phyloP scores from a whole-genome alignment of 2,113 vertebrate species.

The Anhinga anhinga region DNA sequence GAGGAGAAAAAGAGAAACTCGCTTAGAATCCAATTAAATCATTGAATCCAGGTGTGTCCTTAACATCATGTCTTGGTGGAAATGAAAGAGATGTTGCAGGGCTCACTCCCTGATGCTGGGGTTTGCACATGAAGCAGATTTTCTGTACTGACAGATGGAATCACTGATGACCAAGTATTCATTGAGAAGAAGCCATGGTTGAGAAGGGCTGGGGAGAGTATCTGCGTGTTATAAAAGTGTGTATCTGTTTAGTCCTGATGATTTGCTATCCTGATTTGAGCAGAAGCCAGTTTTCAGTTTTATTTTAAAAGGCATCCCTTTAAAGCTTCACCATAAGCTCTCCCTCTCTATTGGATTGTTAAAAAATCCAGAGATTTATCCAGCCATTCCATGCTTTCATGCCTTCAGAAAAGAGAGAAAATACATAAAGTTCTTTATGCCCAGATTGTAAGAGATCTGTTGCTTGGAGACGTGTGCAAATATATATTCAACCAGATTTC shows the following conservation, averaged over 20 bases:
- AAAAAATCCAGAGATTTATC: not conserved
- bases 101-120: not conserved
- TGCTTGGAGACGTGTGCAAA: not conserved
- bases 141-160: not conserved
- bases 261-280: constrained; percentile 29
- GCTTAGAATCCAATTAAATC: not conserved
- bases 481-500: not conserved
- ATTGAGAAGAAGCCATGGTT: not conserved
- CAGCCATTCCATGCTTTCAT: not conserved
- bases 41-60: not conserved
- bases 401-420: not conserved
- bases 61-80: not conserved
- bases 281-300: not conserved
- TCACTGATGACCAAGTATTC: not conserved
- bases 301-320: constrained; percentile 10
- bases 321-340: constrained; percentile 11
- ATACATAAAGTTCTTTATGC: not conserved
- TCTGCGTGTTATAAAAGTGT: not conserved
- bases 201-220: not conserved
- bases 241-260: constrained; percentile 27
- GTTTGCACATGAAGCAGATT: not conserved
- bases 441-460: constrained; percentile 16
- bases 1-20: not conserved
- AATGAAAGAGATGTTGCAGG: not conserved
- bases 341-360: not conserved